Conservation (phyloP, 2,888 invertebrate species). For the Leptopilina myrica region DNA sequence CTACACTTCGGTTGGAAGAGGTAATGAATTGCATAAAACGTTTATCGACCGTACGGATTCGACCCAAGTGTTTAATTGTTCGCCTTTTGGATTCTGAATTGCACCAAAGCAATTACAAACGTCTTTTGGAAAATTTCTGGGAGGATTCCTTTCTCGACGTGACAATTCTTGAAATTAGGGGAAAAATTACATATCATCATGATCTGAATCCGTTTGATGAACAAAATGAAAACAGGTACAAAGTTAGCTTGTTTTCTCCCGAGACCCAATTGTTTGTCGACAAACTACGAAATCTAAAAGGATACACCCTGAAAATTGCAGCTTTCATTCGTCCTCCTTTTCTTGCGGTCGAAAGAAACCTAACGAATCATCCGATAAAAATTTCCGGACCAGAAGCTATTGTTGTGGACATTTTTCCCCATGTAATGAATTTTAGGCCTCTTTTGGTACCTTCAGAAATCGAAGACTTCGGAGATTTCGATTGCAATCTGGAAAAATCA, state of each 20-base stretch:
- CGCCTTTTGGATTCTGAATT: not conserved
- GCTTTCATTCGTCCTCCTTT: not conserved
- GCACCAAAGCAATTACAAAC: not conserved
- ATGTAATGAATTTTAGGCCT: not conserved
- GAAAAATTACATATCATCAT: too few relatives aligned
- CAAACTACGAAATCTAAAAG: not conserved
- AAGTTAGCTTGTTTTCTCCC: not conserved
- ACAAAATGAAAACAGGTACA: not conserved
- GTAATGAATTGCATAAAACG: not conserved
- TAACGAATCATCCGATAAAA: not conserved
- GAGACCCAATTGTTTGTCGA: not conserved
- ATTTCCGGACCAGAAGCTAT: not conserved
- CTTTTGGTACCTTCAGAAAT: not conserved
- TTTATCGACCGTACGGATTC: not conserved
- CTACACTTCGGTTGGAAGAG: not conserved
- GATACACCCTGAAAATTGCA: not conserved
- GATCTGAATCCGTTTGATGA: not conserved
- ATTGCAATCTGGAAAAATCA: not conserved
- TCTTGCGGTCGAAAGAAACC: not conserved
- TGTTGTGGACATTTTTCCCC: not conserved
- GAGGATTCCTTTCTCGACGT: not conserved
- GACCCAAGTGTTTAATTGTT: not conserved
- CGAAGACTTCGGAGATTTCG: not conserved
- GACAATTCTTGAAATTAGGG: not conserved
- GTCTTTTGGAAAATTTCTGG: not conserved